Conservation (phyloP, 1,140 invertebrate species). For the Globodera rostochiensis region DNA sequence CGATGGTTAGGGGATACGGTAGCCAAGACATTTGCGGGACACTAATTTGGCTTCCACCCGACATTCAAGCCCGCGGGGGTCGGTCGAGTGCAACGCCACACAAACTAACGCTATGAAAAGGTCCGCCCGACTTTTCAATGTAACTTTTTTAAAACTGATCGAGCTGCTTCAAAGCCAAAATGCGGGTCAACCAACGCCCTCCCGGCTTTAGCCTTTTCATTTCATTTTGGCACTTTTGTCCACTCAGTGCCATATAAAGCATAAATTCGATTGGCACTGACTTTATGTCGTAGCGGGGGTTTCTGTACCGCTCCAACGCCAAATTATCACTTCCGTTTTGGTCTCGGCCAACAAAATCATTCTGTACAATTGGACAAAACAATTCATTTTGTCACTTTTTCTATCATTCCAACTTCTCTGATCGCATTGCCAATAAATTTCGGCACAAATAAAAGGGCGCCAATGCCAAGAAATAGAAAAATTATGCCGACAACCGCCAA, state of each 20-base stretch:
- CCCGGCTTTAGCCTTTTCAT: too few species aligned
- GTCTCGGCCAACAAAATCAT: slow-evolving; percentile 37
- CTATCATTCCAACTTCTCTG: slow-evolving; percentile 14
- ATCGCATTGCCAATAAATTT: slow-evolving; percentile 11
- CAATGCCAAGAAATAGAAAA: slow-evolving; percentile 6
- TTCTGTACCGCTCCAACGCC: slow-evolving; percentile 10
- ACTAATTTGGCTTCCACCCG: too few species aligned
- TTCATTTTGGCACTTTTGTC: too few species aligned
- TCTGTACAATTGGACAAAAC: slow-evolving; percentile 23
- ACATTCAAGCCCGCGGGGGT: too few species aligned
- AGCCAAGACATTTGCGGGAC: too few species aligned
- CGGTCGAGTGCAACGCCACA: too few species aligned
- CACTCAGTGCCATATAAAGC: not conserved
- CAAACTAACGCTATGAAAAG: too few species aligned
- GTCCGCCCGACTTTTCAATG: too few species aligned
- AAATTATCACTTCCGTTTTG: slow-evolving; percentile 45
- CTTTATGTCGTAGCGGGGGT: slow-evolving; percentile 39
- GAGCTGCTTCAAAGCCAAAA: too few species aligned
- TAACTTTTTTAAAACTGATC: too few species aligned
- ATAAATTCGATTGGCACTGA: not conserved
- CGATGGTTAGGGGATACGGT: too few species aligned
- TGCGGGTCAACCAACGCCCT: too few species aligned
- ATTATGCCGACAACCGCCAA: slow-evolving; percentile 6
- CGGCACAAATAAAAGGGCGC: slow-evolving; percentile 20
- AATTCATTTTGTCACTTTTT: not conserved